A percentile compares a stretch with the other conserved stretches of the same genome.
Conservation (phyloP, 1,140 invertebrate genomes). For the Heliconius himera region DNA sequence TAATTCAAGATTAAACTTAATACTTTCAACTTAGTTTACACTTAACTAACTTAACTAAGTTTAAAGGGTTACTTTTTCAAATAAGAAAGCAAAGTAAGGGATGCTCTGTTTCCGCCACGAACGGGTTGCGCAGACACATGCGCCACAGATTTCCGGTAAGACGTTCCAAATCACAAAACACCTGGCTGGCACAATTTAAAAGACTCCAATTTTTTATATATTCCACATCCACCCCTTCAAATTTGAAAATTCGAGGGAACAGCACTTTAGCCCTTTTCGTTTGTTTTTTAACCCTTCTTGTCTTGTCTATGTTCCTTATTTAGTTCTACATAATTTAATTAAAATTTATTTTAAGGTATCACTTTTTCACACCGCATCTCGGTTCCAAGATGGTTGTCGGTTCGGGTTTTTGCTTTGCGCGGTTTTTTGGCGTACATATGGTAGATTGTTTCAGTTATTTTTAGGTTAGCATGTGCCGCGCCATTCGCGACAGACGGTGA, state of each 20-base stretch:
- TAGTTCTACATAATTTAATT: slow-evolving; percentile 27
- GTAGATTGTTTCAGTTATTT: slow-evolving; percentile 76
- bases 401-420: slow-evolving; percentile 61
- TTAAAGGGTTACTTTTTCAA: slow-evolving; percentile 61
- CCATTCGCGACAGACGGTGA: slow-evolving; percentile 75
- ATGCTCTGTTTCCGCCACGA: slow-evolving; percentile 72
- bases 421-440: slow-evolving; percentile 76
- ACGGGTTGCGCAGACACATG: slow-evolving; percentile 71
- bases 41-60: neutral
- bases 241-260: slow-evolving; percentile 61
- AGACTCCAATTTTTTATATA: slow-evolving; percentile 62
- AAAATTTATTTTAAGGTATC: slow-evolving; percentile 48
- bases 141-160: slow-evolving; percentile 77
- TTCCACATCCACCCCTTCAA: slow-evolving; percentile 65
- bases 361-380: slow-evolving; percentile 46
- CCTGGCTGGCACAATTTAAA: slow-evolving; percentile 64
- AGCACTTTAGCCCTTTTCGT: slow-evolving; percentile 66
- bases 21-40: neutral
- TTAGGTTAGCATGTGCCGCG: slow-evolving; percentile 73
- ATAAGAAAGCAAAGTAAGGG: slow-evolving; percentile 65
- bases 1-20: neutral
- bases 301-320: slow-evolving; percentile 48
- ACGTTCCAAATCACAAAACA: slow-evolving; percentile 66
- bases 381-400: slow-evolving; percentile 54
- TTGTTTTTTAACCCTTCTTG: slow-evolving; percentile 48